Base-by-base conservation (phyloP, 2,888 invertebrate species). In the Perizoma affinitatum region DNA sequence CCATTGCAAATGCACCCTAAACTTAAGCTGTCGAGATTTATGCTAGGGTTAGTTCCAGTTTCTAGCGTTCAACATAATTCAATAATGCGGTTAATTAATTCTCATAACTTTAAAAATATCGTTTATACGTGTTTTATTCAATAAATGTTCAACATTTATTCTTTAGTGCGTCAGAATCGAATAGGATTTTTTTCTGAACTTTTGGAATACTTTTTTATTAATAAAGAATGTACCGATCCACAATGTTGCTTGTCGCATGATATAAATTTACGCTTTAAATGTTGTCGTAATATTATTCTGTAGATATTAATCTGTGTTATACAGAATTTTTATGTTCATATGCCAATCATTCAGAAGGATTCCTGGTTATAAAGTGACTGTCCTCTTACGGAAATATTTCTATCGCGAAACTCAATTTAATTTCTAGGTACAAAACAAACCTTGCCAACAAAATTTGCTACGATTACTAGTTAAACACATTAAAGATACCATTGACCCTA, bases 181-280 rank as follows among this genome's bases (percentile, higher is more conserved):
- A 54, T 58, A 44, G 11, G 53, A 58, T 40, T 40, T 9, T 40
- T 40, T 7, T 40, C 7, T 7, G 7, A 40, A 40, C 40, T 40
- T 0, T 40, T 40, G 4, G 22, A 2, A 22, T 22, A 22, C 4
- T 42, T 42, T 42, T n/a, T n/a, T n/a, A n/a, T n/a, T n/a, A n/a
- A n/a, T n/a, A n/a, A n/a, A n/a, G 1, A 1, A n/a, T 10, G 0
- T 42, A 4, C 5, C 10, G 4, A n/a, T 42, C 48, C 34, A 63
- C 46, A n/a, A 55, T 54, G 41, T 57, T 61, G 76, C 77, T 79
- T 78, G 73, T 79, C 73, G 80, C 80, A 78, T 78, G 80, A 69
- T 60, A 60, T 61, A 60, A 71, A 63, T 70, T 56, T 60, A 55
- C 46, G 80, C 79, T 79, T 79, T 79, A 60, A 66, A 70, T 79